Conservation (phyloP, 2,797 vertebrate species). For the Jordanella pulchra region DNA sequence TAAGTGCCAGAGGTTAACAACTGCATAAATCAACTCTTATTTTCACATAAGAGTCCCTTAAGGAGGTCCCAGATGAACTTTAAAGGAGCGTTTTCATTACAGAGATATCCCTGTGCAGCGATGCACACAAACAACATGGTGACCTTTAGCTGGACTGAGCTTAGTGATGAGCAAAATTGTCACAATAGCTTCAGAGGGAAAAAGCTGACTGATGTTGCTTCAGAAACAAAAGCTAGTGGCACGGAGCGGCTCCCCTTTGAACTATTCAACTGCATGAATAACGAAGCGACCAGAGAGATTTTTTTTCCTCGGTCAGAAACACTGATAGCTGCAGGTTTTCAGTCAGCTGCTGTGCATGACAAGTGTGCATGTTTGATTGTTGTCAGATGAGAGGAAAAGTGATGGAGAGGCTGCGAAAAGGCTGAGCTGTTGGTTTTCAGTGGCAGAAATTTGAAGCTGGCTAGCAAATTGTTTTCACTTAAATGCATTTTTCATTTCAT, state of each 20-base stretch:
- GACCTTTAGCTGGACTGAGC: constrained; percentile 59
- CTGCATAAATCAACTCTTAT: constrained; percentile 8
- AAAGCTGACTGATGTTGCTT: constrained; percentile 66
- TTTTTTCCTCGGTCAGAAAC: constrained; percentile 36
- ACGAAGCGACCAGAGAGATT: constrained; percentile 70
- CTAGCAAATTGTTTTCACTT: background rate
- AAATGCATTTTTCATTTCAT: background rate
- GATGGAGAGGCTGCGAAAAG: constrained; percentile 35
- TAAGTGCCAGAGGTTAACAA: constrained; percentile 22
- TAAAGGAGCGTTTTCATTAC: constrained; percentile 27
- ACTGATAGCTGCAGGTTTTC: constrained; percentile 55
- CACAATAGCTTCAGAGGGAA: constrained; percentile 54
- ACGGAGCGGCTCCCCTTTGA: constrained; percentile 30
- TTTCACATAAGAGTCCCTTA: constrained; percentile 31
- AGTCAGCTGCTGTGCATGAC: constrained; percentile 40
- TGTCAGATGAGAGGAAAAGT: constrained; percentile 40
- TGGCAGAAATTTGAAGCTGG: background rate
- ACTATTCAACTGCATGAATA: constrained; percentile 61
- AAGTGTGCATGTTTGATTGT: constrained; percentile 47
- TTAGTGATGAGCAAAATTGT: constrained; percentile 50
- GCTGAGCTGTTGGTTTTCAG: constrained; percentile 52
- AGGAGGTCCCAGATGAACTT: constrained; percentile 11
- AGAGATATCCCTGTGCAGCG: constrained; percentile 18
- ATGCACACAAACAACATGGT: constrained; percentile 36
- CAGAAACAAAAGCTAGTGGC: constrained; percentile 49